phyloP scores from a whole-genome alignment of 2,888 invertebrate genomes.

The Seira ritae region DNA sequence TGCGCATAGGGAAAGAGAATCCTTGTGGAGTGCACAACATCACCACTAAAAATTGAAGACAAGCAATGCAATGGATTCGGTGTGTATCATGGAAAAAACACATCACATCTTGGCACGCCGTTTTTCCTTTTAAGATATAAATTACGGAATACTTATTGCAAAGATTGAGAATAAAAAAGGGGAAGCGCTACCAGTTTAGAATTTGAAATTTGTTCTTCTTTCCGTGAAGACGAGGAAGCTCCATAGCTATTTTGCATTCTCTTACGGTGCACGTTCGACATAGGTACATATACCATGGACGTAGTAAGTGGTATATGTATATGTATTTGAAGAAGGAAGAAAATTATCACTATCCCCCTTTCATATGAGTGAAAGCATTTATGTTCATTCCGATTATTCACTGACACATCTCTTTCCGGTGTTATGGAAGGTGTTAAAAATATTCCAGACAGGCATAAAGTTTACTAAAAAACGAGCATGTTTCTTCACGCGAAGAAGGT shows the following conservation, averaged over 20 bases:
- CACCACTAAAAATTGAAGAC: too few relatives aligned
- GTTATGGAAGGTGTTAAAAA: conserved; percentile 16
- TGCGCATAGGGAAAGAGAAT: background rate
- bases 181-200: conserved; percentile 52
- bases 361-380: conserved; percentile 30
- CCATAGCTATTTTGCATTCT: conserved; percentile 51
- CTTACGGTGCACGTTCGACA: background rate
- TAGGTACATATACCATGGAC: too few relatives aligned
- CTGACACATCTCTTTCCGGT: conserved; percentile 45
- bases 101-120: background rate
- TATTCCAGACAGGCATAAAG: conserved; percentile 7
- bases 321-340: too few relatives aligned
- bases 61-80: too few relatives aligned
- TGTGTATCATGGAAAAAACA: background rate
- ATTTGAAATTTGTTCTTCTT: conserved; percentile 58
- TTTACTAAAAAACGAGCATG: conserved; percentile 29
- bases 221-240: background rate
- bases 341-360: conserved; percentile 16
- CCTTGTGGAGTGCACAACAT: background rate
- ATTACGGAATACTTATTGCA: conserved; percentile 51
- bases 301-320: too few relatives aligned
- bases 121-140: conserved; percentile 47
- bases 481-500: conserved; percentile 49
- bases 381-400: conserved; percentile 61
- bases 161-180: conserved; percentile 9